Evolutionary conservation across 37 sponge, comb jelly and placozoan genomes (phyloP), one percentile per base, ranked within the genome.

Genomic region (Hormiphora californensis): DNA sequence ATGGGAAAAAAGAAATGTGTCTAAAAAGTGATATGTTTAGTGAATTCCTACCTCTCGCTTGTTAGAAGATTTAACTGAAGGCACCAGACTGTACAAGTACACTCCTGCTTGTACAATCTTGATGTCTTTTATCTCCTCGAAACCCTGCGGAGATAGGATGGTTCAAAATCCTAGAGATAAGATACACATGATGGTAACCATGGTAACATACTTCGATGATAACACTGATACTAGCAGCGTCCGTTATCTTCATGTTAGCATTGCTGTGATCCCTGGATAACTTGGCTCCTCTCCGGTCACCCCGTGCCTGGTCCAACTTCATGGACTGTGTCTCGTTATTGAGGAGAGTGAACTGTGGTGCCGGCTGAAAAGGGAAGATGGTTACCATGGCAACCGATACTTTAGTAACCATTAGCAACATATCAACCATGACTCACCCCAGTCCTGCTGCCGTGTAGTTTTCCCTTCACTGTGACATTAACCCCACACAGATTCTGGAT

Each of bases 171-270:
- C 15, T 49, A 49, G 12, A 49, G 12, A 49, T 17, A 49, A 17
- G 9, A 49, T 9, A 49, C 53, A 49, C 9, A 49, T 49, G 9
- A 17, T 9, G 53, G 53, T 49, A 49, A 49, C 53, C 15, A 49
- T 9, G 15, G 53, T 17, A 49, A 15, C 38, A 7, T 11, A 73
- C 81, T 46, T 73, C 81, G n/a, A 73, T 41, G 4, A n/a, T 73
- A 30, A 73, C 81, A 73, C 46, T 73, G n/a, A 73, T 73, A n/a
- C 44, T 73, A 41, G 81, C 81, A 40, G 81, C 35, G 4, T 73
- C 81, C 12, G 46, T 28, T 1, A 73, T 41, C 23, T 41, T 39
- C 27, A 36, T 40, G 17, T 3, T 33, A 3, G 21, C 19, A 65
- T 28, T 65, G 17, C 23, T 2, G 28, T 73, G 39, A n/a, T n/a